Conservation (phyloP, 2,797 vertebrate species). For the Pseudopleuronectes americanus region DNA sequence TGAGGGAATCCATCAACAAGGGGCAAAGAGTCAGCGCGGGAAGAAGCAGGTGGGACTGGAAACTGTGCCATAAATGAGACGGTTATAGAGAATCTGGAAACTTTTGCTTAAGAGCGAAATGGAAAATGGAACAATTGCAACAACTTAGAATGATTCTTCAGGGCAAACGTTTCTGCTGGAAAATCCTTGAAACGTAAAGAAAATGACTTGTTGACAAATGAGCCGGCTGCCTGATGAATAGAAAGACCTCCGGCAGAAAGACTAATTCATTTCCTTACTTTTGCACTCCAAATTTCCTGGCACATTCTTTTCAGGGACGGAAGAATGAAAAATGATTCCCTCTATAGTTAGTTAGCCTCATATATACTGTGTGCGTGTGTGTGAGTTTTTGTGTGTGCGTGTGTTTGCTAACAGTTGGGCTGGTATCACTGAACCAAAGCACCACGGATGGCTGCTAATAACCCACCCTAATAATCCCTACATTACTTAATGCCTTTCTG, state of each 20-base stretch:
- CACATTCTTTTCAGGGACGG: conserved; percentile 14
- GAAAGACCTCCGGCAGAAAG: conserved; percentile 61
- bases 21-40: conserved; percentile 45
- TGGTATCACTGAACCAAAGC: conserved; percentile 73
- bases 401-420: conserved; percentile 73
- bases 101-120: conserved; percentile 13
- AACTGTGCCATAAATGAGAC: background rate
- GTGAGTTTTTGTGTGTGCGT: background rate
- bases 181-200: conserved; percentile 44
- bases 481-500: conserved; percentile 74
- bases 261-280: conserved; percentile 64
- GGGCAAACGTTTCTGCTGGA: conserved; percentile 23
- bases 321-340: conserved; percentile 50
- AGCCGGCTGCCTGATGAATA: conserved; percentile 64
- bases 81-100: conserved; percentile 24
- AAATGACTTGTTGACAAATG: conserved; percentile 58
- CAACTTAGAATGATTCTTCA: conserved; percentile 40
- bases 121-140: conserved; percentile 41
- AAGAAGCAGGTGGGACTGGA: conserved; percentile 66
- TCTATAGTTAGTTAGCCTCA: conserved; percentile 35
- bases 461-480: conserved; percentile 79
- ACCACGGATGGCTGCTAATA: conserved; percentile 80
- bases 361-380: conserved; percentile 31
- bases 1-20: conserved; percentile 76
- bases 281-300: conserved; percentile 50